phyloP scores from a whole-genome alignment of 2,113 vertebrate species.

The Aldabrachelys gigantea region DNA sequence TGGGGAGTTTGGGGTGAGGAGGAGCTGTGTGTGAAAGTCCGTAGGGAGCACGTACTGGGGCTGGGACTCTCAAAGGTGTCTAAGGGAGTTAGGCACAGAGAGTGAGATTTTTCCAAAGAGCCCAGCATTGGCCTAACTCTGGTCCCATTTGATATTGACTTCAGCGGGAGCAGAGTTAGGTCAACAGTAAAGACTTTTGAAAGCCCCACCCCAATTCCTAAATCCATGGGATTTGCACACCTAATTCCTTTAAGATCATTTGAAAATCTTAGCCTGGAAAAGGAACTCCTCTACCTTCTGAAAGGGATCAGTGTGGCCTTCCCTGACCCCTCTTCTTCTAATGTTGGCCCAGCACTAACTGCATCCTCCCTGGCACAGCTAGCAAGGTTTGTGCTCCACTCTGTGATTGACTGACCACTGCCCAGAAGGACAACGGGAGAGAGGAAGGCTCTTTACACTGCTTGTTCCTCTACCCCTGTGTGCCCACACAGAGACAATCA shows the following conservation, averaged over 20 bases:
- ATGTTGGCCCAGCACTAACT: fast-evolving
- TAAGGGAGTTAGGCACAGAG: neutral
- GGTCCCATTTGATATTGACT: neutral
- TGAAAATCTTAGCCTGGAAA: neutral
- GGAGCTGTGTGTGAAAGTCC: neutral
- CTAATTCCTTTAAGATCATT: neutral
- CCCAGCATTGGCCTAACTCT: neutral
- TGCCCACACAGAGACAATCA: neutral
- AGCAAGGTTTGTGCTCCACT: neutral
- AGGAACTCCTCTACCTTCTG: neutral
- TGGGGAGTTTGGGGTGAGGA: fast-evolving
- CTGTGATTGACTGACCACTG: too few relatives aligned
- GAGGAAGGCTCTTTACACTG: neutral
- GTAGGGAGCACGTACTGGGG: fast-evolving
- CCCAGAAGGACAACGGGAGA: neutral
- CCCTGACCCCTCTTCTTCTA: neutral
- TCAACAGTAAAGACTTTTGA: neutral
- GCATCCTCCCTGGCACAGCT: fast-evolving
- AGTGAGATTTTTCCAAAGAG: neutral
- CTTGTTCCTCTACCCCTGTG: neutral
- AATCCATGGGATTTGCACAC: fast-evolving
- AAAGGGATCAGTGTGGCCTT: neutral
- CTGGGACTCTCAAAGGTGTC: fast-evolving
- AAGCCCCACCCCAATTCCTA: neutral
- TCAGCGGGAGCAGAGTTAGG: neutral